Conservation (phyloP, 2,888 invertebrate species). For the Cheilosia scutellata region DNA sequence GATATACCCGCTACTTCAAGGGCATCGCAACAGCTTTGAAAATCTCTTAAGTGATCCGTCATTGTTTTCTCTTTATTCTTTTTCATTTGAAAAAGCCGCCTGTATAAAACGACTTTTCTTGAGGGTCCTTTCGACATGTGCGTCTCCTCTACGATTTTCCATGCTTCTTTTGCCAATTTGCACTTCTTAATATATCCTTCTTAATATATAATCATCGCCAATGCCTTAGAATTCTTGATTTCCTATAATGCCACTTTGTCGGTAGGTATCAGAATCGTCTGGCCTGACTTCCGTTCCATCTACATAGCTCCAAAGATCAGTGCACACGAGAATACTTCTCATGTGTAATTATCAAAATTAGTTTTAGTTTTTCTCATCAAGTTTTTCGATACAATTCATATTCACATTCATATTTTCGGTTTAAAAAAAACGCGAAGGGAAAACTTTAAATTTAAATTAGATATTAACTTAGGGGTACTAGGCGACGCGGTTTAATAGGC, state of each 20-base stretch:
- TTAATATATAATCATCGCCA: slow-evolving; percentile 20
- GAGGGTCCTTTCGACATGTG: slow-evolving; percentile 20
- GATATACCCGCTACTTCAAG: slow-evolving; percentile 16
- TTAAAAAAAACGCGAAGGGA: too few relatives aligned
- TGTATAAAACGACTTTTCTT: background rate
- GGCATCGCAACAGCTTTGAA: background rate
- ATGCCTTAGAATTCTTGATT: background rate
- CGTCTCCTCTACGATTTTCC: slow-evolving; percentile 4
- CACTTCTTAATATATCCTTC: slow-evolving; percentile 8
- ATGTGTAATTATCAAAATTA: slow-evolving; percentile 4
- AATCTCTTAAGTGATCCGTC: slow-evolving; percentile 6
- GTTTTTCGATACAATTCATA: background rate
- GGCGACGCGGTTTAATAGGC: too few relatives aligned
- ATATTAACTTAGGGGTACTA: too few relatives aligned
- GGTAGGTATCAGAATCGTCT: background rate
- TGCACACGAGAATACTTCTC: slow-evolving; percentile 1
- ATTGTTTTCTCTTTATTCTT: slow-evolving; percentile 12
- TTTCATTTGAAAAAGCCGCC: slow-evolving; percentile 10
- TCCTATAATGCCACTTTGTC: background rate
- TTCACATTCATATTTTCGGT: background rate
- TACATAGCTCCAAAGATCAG: background rate
- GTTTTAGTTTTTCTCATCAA: slow-evolving; percentile 3
- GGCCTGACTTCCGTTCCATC: too few relatives aligned
- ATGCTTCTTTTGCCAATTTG: slow-evolving; percentile 4
- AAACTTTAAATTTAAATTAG: too few relatives aligned